Percentiles rank a stretch among this genome's conserved stretches.
phyloP scores from a whole-genome alignment of 92 coral and sea anemone species.

The Galaxea fascicularis region DNA sequence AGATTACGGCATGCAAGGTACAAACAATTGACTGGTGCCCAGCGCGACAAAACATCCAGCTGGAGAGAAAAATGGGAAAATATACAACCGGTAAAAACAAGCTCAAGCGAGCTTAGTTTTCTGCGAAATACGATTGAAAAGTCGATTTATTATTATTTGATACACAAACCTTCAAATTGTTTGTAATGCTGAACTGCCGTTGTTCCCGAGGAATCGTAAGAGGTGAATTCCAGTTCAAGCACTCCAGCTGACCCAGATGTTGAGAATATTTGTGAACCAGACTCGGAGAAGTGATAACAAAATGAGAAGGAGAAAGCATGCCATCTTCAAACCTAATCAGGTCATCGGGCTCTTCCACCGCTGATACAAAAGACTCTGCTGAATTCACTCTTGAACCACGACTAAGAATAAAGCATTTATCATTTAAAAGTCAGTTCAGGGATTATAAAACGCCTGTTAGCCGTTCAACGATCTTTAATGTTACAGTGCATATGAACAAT shows the following conservation, averaged over 20 bases:
- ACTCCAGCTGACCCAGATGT: slow-evolving; percentile 89
- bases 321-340: slow-evolving; percentile 80
- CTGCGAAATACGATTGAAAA: no score
- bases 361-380: slow-evolving; percentile 88
- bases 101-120: no score
- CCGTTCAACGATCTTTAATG: not conserved
- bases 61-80: not conserved
- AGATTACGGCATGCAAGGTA: not conserved
- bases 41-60: not conserved
- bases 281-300: slow-evolving; percentile 84
- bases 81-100: not conserved
- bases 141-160: no score
- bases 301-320: slow-evolving; percentile 69
- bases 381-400: slow-evolving; percentile 60
- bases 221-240: slow-evolving; percentile 90
- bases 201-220: slow-evolving; percentile 69
- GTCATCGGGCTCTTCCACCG: slow-evolving; percentile 83
- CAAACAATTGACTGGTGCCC: not conserved
- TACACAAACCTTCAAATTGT: slow-evolving; percentile 89
- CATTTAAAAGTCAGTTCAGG: no score
- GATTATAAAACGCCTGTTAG: no score
- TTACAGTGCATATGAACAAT: not conserved
- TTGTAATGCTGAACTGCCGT: slow-evolving; percentile 77
- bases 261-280: slow-evolving; percentile 86
- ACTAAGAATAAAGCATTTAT: not conserved